Percentiles rank a stretch among this genome's conserved stretches.
Conservation (phyloP, 1,140 invertebrate species). For the Stegodyphus dumicola region DNA sequence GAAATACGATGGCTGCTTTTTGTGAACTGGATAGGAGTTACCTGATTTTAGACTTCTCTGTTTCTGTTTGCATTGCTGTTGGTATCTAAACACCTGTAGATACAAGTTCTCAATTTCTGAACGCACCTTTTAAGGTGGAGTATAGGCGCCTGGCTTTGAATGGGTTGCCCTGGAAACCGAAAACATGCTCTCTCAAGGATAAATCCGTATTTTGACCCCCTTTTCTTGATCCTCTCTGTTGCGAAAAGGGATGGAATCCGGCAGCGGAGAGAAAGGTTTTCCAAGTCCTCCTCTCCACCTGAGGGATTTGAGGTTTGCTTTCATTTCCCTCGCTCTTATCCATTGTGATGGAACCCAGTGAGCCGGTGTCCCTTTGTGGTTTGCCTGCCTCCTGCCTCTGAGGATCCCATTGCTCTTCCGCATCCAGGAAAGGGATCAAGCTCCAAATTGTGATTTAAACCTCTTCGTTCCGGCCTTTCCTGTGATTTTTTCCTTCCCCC, state of each 20-base stretch:
- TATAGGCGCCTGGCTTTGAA: constrained; percentile 23
- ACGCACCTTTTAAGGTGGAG: background rate
- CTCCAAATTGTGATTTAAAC: constrained; percentile 60
- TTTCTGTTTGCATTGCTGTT: no score
- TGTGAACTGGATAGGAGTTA: no score
- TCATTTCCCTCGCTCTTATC: constrained; percentile 54
- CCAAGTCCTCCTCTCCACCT: constrained; percentile 44
- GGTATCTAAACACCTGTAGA: constrained; percentile 32
- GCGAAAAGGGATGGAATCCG: background rate
- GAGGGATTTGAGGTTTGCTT: constrained; percentile 58
- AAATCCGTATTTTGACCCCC: constrained; percentile 35
- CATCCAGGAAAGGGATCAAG: constrained; percentile 36
- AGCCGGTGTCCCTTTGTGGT: constrained; percentile 55
- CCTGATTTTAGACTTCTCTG: no score
- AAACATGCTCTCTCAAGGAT: constrained; percentile 25
- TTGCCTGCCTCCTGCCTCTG: constrained; percentile 45
- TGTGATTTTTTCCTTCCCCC: background rate
- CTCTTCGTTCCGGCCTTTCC: constrained; percentile 17
- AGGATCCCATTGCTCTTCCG: constrained; percentile 45
- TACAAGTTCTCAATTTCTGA: constrained; percentile 39
- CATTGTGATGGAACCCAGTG: constrained; percentile 54
- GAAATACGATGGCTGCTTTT: no score
- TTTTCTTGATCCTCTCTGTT: constrained; percentile 8
- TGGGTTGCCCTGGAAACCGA: background rate
- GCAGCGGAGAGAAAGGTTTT: constrained; percentile 38